A percentile compares a stretch with the other conserved stretches of the same genome.
phyloP scores from a whole-genome alignment of 1,140 invertebrate species.

The Tyrophagus putrescentiae region DNA sequence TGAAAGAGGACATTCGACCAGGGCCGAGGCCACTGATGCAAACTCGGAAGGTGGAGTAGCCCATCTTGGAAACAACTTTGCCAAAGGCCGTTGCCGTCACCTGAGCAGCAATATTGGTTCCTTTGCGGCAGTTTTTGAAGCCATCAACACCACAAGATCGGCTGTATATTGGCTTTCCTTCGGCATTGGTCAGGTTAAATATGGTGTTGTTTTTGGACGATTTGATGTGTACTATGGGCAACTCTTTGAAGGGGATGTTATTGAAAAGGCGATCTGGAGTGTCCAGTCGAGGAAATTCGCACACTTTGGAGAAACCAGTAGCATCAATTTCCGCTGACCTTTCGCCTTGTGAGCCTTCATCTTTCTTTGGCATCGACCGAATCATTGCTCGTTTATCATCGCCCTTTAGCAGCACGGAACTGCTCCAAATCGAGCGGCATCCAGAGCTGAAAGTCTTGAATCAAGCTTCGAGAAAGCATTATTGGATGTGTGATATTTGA shows the following conservation, averaged over 20 bases:
- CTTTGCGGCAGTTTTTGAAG: slow-evolving; percentile 84
- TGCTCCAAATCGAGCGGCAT: slow-evolving; percentile 16
- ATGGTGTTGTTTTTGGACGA: slow-evolving; percentile 74
- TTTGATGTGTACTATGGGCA: slow-evolving; percentile 66
- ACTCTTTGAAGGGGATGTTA: slow-evolving; percentile 55
- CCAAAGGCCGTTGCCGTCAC: slow-evolving; percentile 66
- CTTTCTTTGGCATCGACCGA: slow-evolving; percentile 40
- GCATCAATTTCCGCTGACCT: slow-evolving; percentile 43
- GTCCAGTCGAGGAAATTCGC: slow-evolving; percentile 52
- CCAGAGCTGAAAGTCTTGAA: too few relatives aligned
- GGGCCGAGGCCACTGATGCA: slow-evolving; percentile 63
- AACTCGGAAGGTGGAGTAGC: slow-evolving; percentile 55
- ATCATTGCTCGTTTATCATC: slow-evolving; percentile 44
- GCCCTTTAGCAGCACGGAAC: slow-evolving; percentile 31
- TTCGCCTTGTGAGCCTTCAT: slow-evolving; percentile 54
- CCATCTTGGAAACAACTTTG: slow-evolving; percentile 40
- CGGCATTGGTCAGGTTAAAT: slow-evolving; percentile 50
- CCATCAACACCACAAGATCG: slow-evolving; percentile 55
- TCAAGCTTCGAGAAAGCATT: too few relatives aligned
- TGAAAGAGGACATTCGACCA: slow-evolving; percentile 74
- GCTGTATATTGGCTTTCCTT: slow-evolving; percentile 38
- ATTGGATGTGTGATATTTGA: too few relatives aligned
- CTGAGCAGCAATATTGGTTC: slow-evolving; percentile 88
- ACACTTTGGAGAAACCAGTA: slow-evolving; percentile 19
- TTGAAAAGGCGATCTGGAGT: slow-evolving; percentile 57